These are phyloP conservation scores for Choloepus didactylus DNA, from an alignment of 2,797 vertebrate genomes.

Conservation along the genomic window DNA sequence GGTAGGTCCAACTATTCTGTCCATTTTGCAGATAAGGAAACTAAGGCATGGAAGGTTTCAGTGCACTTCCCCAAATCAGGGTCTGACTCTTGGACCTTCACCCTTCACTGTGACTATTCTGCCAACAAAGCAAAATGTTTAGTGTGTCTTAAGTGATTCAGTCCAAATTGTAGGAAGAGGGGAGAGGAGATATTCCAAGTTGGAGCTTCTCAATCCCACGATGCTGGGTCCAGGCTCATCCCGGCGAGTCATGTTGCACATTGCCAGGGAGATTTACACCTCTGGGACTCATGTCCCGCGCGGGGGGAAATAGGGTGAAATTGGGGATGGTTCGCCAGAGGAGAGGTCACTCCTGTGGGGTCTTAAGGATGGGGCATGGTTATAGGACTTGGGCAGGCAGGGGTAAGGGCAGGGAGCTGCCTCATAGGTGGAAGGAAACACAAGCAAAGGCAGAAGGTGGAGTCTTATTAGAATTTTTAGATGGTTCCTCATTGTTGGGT, in stretches of 20 bases:
- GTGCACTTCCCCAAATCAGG: background rate
- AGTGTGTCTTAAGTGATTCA: accelerated
- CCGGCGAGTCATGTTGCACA: no score
- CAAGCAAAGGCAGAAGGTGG: background rate
- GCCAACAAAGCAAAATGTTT: background rate
- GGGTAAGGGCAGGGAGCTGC: background rate
- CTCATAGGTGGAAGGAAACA: background rate
- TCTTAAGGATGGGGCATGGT: background rate
- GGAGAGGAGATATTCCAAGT: background rate
- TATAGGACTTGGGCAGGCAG: background rate
- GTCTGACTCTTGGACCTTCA: background rate
- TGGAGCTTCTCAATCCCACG: no score
- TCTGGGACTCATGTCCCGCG: background rate
- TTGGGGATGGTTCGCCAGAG: background rate
- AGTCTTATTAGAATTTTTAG: background rate
- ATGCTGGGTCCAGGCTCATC: no score
- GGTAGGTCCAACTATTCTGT: background rate
- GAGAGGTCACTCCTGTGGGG: background rate
- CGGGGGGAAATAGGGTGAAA: background rate
- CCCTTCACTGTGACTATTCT: background rate
- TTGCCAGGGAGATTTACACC: no score
- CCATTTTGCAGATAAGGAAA: background rate
- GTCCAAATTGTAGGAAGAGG: background rate
- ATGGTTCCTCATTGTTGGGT: background rate
- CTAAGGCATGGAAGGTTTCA: background rate